These are phyloP conservation scores for Sisyra terminalis DNA, from an alignment of 2,888 invertebrate species.

Conservation along the genomic window DNA sequence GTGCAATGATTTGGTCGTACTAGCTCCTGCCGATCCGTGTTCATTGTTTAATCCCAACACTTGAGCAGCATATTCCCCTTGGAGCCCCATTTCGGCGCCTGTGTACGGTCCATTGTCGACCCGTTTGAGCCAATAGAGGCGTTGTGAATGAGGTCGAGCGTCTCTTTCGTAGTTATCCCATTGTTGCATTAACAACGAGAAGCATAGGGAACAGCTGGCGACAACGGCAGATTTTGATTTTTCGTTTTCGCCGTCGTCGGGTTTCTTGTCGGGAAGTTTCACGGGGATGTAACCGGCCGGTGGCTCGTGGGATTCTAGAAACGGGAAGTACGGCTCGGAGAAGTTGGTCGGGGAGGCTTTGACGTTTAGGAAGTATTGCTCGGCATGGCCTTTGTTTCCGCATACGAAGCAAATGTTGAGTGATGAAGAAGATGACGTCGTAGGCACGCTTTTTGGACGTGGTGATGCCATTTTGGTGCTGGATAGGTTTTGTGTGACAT, in stretches of 20 bases:
- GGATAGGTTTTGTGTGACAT: too few relatives aligned
- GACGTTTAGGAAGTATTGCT: slow-evolving; percentile 41
- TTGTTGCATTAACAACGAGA: slow-evolving; percentile 70
- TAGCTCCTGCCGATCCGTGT: slow-evolving; percentile 12
- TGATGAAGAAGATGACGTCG: slow-evolving; percentile 1
- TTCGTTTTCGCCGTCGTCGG: slow-evolving; percentile 13
- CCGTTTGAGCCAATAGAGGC: slow-evolving; percentile 85
- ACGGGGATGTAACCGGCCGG: slow-evolving; percentile 50
- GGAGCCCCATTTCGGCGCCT: slow-evolving; percentile 73
- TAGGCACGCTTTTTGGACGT: too few relatives aligned
- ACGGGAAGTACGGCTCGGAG: slow-evolving; percentile 77
- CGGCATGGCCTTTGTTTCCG: slow-evolving; percentile 49
- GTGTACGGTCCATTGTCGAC: slow-evolving; percentile 82
- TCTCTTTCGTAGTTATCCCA: slow-evolving; percentile 84
- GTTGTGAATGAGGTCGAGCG: slow-evolving; percentile 68
- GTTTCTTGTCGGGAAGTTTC: neutral
- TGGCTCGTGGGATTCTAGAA: slow-evolving; percentile 76
- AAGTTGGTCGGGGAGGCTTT: slow-evolving; percentile 51
- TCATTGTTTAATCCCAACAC: slow-evolving; percentile 61
- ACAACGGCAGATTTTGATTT: slow-evolving; percentile 28
- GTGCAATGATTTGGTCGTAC: slow-evolving; percentile 10
- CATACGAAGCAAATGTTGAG: slow-evolving; percentile 48
- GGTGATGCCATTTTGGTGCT: too few relatives aligned
- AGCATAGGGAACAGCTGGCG: slow-evolving; percentile 72
- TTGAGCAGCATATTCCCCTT: slow-evolving; percentile 86